phyloP scores from a whole-genome alignment of 2,888 invertebrate genomes.

The Eupithecia exiguata region DNA sequence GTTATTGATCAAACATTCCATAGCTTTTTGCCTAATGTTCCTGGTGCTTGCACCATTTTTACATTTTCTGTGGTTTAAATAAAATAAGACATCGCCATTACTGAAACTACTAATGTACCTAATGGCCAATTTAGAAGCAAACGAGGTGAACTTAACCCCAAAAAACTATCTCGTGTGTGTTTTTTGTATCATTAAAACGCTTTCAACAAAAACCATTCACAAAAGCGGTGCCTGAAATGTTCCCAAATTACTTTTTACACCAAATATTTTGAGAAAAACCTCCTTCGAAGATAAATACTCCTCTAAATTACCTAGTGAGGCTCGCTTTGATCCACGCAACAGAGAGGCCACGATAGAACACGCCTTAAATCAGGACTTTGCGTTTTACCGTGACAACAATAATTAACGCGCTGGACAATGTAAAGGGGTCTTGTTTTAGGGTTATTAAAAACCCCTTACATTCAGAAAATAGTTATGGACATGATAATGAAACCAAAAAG shows the following conservation, averaged over 20 bases:
- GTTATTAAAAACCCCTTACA: background rate
- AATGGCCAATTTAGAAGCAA: constrained; percentile 25
- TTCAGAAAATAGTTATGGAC: background rate
- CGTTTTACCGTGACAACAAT: background rate
- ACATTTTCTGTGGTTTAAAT: background rate
- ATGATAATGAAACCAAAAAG: background rate
- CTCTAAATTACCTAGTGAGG: constrained; percentile 6
- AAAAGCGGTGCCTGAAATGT: constrained; percentile 21
- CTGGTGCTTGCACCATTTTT: background rate
- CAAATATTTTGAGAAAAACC: constrained; percentile 9
- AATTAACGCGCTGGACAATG: background rate
- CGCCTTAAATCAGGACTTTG: background rate
- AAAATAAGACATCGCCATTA: constrained; percentile 7
- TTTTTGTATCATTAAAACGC: constrained; percentile 31
- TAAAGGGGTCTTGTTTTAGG: background rate
- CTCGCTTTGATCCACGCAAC: background rate
- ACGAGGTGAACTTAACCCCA: constrained; percentile 22
- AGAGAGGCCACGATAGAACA: background rate
- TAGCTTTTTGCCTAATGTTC: background rate
- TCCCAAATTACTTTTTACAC: constrained; percentile 8
- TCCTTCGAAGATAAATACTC: background rate
- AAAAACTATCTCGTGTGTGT: constrained; percentile 25
- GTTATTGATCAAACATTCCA: background rate
- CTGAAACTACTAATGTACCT: constrained; percentile 16
- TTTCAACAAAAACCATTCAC: constrained; percentile 30